Evolutionary conservation across 2,797 vertebrate genomes (phyloP).

Genomic region (Silurus lanzhouensis): DNA sequence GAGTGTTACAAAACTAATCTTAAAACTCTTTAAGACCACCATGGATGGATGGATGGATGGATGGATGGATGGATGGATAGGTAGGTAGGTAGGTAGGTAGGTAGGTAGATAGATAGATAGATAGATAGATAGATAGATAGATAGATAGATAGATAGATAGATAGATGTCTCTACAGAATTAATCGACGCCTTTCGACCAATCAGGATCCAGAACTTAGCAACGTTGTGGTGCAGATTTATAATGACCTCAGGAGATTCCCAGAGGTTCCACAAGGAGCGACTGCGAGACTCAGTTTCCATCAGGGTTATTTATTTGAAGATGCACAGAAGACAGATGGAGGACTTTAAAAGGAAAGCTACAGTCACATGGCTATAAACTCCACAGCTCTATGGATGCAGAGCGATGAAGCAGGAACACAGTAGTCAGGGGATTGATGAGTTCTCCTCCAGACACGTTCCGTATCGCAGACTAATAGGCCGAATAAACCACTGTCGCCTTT

Average conservation of each 20-base stretch:
- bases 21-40: no score
- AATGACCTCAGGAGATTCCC: not conserved
- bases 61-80: no score
- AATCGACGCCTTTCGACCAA: not conserved
- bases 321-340: not conserved
- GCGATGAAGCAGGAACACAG: not conserved
- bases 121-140: no score
- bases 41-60: no score
- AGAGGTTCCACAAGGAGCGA: no score
- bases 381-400: not conserved
- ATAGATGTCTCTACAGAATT: no score
- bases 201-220: not conserved
- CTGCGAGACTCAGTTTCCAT: not conserved
- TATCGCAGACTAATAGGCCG: conserved; percentile 34
- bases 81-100: no score
- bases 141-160: no score
- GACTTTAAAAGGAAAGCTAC: not conserved
- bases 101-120: no score
- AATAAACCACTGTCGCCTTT: conserved; percentile 39
- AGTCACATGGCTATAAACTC: not conserved
- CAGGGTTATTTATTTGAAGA: not conserved
- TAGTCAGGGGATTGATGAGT: conserved; percentile 10
- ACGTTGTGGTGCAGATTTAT: not conserved
- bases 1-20: no score
- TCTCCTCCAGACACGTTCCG: conserved; percentile 11